Conservation (phyloP, 92 coral and sea anemone genomes). For the Palythoa grandis region DNA sequence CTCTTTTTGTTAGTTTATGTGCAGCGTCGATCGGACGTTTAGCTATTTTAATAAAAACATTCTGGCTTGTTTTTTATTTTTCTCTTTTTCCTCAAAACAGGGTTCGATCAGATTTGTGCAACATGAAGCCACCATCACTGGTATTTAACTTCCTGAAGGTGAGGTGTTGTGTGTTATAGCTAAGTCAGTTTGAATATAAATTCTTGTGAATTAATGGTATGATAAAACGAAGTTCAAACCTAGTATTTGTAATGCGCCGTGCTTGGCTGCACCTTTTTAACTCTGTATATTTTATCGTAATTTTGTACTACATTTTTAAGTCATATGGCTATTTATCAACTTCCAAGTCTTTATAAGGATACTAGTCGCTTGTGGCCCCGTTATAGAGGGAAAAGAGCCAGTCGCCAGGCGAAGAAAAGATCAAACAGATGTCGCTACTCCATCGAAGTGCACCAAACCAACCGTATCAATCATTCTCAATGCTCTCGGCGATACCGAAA, state of each 20-base stretch:
- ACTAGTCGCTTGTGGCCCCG: slow-evolving; percentile 37
- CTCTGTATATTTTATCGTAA: slow-evolving; percentile 25
- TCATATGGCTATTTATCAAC: slow-evolving; percentile 10
- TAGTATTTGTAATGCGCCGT: slow-evolving; percentile 11
- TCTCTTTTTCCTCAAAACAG: too few species aligned
- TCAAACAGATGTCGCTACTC: slow-evolving; percentile 29
- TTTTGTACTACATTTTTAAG: not conserved
- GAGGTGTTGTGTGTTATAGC: too few species aligned
- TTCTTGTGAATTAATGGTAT: too few species aligned
- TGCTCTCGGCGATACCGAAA: slow-evolving; percentile 42
- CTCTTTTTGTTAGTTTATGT: too few species aligned
- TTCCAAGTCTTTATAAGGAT: slow-evolving; percentile 9
- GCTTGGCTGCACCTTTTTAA: slow-evolving; percentile 44
- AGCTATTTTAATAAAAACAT: too few species aligned
- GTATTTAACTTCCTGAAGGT: too few species aligned
- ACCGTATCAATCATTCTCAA: slow-evolving; percentile 34
- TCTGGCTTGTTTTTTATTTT: too few species aligned
- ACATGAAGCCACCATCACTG: too few species aligned
- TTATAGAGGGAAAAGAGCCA: slow-evolving; percentile 32
- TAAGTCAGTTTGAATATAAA: too few species aligned
- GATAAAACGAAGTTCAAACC: too few species aligned
- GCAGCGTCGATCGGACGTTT: too few species aligned
- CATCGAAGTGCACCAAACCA: slow-evolving; percentile 38
- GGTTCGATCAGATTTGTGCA: too few species aligned
- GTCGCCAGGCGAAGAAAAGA: not conserved